phyloP scores from a whole-genome alignment of 2,888 invertebrate genomes.

The Diaphora mendica region DNA sequence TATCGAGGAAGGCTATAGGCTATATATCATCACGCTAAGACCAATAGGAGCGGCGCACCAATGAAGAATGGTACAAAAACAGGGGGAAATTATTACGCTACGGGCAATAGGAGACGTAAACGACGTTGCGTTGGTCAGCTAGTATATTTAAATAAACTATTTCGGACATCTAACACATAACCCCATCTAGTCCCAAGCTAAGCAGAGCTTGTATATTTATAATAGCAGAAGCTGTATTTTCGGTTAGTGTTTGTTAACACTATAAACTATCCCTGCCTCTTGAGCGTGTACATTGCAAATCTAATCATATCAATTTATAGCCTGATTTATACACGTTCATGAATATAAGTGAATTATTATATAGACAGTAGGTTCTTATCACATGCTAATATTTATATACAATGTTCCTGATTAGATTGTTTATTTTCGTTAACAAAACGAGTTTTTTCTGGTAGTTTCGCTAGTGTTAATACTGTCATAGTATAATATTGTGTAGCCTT shows the following conservation, averaged over 20 bases:
- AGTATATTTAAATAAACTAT: too few relatives aligned
- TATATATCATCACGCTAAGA: too few relatives aligned
- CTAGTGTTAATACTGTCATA: not conserved
- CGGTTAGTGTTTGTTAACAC: not conserved
- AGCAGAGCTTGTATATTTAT: not conserved
- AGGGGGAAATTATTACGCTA: too few relatives aligned
- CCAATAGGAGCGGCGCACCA: too few relatives aligned
- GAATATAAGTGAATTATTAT: conserved; percentile 4
- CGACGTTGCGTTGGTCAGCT: too few relatives aligned
- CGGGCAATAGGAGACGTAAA: too few relatives aligned
- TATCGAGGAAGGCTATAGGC: too few relatives aligned
- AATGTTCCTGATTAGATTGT: not conserved
- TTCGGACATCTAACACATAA: too few relatives aligned
- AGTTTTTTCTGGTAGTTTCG: not conserved
- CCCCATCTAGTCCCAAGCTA: too few relatives aligned
- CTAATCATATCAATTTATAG: not conserved
- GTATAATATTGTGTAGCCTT: not conserved
- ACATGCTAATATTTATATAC: not conserved
- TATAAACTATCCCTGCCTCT: not conserved
- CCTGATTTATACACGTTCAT: not conserved
- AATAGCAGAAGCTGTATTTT: not conserved
- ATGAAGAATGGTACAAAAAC: too few relatives aligned
- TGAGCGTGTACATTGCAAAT: conserved; percentile 7
- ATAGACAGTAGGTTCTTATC: not conserved
- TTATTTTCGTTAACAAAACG: not conserved